Evolutionary conservation across 2,113 vertebrate species (phyloP).

Genomic region (Agapornis roseicollis): DNA sequence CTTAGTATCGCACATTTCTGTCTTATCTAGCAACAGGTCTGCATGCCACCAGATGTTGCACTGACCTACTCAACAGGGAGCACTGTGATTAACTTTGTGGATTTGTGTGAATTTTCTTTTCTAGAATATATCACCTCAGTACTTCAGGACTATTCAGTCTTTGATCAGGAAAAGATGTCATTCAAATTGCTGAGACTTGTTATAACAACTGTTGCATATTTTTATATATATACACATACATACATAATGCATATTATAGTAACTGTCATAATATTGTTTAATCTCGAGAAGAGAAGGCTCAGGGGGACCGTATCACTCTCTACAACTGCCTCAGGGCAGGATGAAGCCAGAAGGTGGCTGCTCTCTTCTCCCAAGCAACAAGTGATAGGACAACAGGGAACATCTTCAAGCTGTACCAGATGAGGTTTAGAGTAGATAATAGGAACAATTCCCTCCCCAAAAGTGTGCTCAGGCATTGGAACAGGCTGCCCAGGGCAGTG

Average conservation of each 20-base stretch:
- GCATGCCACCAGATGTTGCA: not conserved
- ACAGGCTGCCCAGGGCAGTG: not conserved
- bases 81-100: not conserved
- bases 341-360: not conserved
- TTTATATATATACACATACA: not conserved
- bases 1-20: not conserved
- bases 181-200: not conserved
- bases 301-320: not conserved
- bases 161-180: not conserved
- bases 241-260: not conserved
- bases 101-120: not conserved
- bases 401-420: not conserved
- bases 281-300: not conserved
- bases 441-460: not conserved
- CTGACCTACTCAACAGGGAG: not conserved
- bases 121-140: not conserved
- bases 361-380: not conserved
- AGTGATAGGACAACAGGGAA: not conserved
- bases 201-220: not conserved
- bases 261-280: not conserved
- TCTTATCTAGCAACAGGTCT: not conserved
- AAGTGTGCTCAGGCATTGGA: not conserved
- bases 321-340: not conserved
- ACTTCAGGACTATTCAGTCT: not conserved
- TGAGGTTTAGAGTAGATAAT: not conserved